Evolutionary conservation across 92 coral and sea anemone species (phyloP), one percentile per base, ranked within the genome.

Genomic region (Actinernus sp.): DNA sequence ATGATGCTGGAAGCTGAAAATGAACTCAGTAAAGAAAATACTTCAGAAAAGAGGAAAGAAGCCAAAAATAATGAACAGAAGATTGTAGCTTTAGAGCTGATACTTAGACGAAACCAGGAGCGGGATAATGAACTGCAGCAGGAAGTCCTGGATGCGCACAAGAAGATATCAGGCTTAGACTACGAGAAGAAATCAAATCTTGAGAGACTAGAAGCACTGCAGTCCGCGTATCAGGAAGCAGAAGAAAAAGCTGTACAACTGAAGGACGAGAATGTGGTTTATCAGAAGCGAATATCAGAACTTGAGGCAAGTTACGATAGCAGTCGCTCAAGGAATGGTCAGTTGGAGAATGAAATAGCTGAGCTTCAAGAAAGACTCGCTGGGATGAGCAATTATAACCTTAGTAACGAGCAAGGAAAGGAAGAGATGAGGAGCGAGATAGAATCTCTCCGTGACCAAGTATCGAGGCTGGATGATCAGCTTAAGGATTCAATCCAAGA

Each of bases 1-100:
- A 31, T 78, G 73, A 89, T 91, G 63, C 48, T 95, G 38, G 99
- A 95, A 39, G 87, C 93, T 2, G 95, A 91, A 38, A 77, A 82
- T 40, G 92, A 91, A 63, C 71, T 92, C 55, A 74, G 76, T 7
- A 85, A 76, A 46, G 52, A 45, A 17, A 5, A 45, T 12, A 45
- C 6, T 17, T 40, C 78, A 14, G 78, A 54, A 14, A 70, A 63
- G 19, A 64, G 82, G 37, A 61, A 56, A 16, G 38, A 68, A 29
- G 83, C 84, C 19, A 71, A 77, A 22, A 29, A 57, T 13, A 54
- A 82, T 7, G 86, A 58, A 57, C 78, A 63, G 60, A 77, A 78
- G 62, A 64, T 55, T 1, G 59, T 83, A 49, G 70, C 78, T 37
- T 79, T 92, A n/a, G 96, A 91, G 26, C 71, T 61, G 28, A 71